A percentile compares a stretch with the other conserved stretches of the same genome.
These are phyloP conservation scores for Tupiocoris notatus DNA, from an alignment of 2,888 invertebrate species.

Conservation along the genomic window DNA sequence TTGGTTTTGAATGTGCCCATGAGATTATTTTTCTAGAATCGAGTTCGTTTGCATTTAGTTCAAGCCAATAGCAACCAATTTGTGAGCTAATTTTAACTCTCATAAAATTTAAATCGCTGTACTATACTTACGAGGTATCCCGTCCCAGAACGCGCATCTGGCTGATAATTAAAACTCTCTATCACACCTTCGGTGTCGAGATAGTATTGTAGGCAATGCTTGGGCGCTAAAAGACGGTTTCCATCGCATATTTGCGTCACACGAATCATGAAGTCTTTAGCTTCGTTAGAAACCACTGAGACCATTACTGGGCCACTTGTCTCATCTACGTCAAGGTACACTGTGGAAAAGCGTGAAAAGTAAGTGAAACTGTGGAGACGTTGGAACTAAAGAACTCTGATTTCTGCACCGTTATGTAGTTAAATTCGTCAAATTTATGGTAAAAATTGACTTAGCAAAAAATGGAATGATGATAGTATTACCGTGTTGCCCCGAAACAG, in stretches of 20 bases:
- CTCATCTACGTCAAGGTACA: conserved; percentile 69
- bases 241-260: conserved; percentile 58
- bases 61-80: no score
- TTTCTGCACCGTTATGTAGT: background rate
- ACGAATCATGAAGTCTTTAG: conserved; percentile 61
- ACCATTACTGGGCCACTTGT: conserved; percentile 64
- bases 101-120: no score
- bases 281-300: conserved; percentile 58
- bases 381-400: no score
- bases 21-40: background rate
- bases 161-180: conserved; percentile 68
- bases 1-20: no score
- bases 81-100: no score
- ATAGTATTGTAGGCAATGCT: conserved; percentile 67
- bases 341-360: no score
- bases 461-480: conserved; percentile 49
- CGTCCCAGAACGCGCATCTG: background rate
- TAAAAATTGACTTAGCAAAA: background rate
- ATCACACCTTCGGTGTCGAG: conserved; percentile 61
- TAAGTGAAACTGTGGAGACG: no score
- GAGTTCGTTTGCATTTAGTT: no score
- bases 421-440: no score
- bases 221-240: conserved; percentile 56
- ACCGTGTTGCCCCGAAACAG: conserved; percentile 75
- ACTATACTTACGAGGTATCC: conserved; percentile 41